Conservation (phyloP, 2,797 vertebrate species). For the Rhinella marina region DNA sequence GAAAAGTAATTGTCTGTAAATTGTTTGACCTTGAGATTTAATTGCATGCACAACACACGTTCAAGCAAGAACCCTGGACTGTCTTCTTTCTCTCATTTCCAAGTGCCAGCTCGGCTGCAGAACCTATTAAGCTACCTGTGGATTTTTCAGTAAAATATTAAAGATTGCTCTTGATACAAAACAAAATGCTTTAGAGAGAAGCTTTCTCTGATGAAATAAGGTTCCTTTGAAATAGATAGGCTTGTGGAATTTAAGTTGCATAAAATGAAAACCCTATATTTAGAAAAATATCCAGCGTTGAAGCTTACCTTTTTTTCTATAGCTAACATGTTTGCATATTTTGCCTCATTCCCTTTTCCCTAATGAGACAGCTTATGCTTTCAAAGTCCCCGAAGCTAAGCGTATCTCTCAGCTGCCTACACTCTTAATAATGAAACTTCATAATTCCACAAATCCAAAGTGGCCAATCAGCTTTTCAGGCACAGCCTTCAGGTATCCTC, state of each 20-base stretch:
- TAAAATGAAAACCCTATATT: slow-evolving; percentile 59
- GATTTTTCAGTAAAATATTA: slow-evolving; percentile 79
- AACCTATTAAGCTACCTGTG: slow-evolving; percentile 81
- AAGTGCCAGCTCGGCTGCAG: slow-evolving; percentile 72
- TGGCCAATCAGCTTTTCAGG: slow-evolving; percentile 81
- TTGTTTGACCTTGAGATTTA: slow-evolving; percentile 90
- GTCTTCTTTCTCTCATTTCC: slow-evolving; percentile 78
- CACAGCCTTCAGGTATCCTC: slow-evolving; percentile 81
- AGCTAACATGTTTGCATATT: slow-evolving; percentile 82
- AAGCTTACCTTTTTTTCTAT: slow-evolving; percentile 66
- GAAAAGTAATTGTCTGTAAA: slow-evolving; percentile 91
- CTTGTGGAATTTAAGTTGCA: slow-evolving; percentile 52
- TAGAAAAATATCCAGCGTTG: slow-evolving; percentile 54
- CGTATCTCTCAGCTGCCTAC: slow-evolving; percentile 79
- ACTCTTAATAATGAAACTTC: slow-evolving; percentile 86
- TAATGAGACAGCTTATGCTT: slow-evolving; percentile 85
- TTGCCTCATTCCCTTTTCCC: slow-evolving; percentile 77
- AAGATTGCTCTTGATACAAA: slow-evolving; percentile 69
- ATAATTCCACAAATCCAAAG: slow-evolving; percentile 85
- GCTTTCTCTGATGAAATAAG: slow-evolving; percentile 67
- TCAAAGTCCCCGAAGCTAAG: slow-evolving; percentile 84
- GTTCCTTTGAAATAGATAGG: slow-evolving; percentile 57
- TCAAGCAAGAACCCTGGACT: slow-evolving; percentile 79
- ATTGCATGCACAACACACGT: slow-evolving; percentile 86
- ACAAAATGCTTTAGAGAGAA: slow-evolving; percentile 70